Conservation (phyloP, 2,888 invertebrate genomes). For the Eupithecia insigniata region DNA sequence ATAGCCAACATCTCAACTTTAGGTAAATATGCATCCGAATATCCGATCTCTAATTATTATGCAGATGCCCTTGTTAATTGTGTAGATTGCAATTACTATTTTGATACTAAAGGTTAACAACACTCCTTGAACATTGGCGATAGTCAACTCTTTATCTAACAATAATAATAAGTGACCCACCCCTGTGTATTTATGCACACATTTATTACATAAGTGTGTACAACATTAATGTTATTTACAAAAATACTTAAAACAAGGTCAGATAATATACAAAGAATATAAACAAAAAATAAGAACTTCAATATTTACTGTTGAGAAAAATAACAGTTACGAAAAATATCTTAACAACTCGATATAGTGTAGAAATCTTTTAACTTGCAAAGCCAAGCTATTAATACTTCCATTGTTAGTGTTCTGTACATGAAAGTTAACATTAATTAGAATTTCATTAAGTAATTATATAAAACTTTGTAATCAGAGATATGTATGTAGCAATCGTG, state of each 20-base stretch:
- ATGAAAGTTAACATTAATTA: neutral
- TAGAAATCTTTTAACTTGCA: neutral
- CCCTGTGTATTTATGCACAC: neutral
- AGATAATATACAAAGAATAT: neutral
- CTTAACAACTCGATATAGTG: neutral
- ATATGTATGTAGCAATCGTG: neutral
- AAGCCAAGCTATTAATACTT: neutral
- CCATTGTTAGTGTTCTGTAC: neutral
- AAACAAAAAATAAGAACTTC: neutral
- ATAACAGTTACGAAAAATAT: neutral
- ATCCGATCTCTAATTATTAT: neutral
- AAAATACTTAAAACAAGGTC: neutral
- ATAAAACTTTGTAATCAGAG: neutral
- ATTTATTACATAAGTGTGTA: neutral
- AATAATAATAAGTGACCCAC: neutral
- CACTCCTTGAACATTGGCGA: neutral
- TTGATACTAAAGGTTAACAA: constrained; percentile 6
- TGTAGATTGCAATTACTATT: neutral
- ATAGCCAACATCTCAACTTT: no score
- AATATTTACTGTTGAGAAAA: neutral
- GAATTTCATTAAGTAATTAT: neutral
- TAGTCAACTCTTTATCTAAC: neutral
- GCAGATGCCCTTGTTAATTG: neutral
- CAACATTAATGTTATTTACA: neutral
- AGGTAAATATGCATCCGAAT: no score